Percentiles rank a stretch among this genome's conserved stretches.
Evolutionary conservation across 2,797 vertebrate genomes (phyloP).

Genomic region (Clarias laeviceps): DNA sequence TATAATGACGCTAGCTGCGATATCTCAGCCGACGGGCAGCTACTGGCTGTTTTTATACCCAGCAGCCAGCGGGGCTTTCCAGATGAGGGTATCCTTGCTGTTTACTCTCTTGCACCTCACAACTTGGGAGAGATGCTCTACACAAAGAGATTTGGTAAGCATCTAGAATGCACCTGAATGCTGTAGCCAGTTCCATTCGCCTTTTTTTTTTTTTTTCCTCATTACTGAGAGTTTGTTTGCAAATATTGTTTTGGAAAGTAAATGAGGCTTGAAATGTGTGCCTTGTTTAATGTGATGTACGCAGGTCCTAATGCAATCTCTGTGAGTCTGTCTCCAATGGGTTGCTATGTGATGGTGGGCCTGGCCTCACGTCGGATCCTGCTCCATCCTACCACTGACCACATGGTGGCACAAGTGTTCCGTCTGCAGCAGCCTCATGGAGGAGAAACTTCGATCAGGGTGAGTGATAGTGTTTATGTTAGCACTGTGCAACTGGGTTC

Average conservation of each 20-base stretch:
- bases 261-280: background rate
- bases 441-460: conserved; percentile 97
- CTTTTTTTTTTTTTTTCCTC: no score
- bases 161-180: background rate
- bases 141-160: conserved; percentile 96
- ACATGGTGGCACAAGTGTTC: conserved; percentile 99
- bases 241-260: background rate
- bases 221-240: background rate
- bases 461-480: conserved; percentile 68
- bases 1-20: conserved; percentile 99
- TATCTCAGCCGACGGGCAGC: conserved; percentile 95
- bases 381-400: conserved; percentile 95
- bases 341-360: conserved; percentile 97
- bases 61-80: conserved; percentile 97
- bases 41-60: conserved; percentile 96
- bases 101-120: conserved; percentile 96
- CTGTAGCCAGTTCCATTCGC: background rate
- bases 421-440: conserved; percentile 96
- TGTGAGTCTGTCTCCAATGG: conserved; percentile 95
- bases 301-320: conserved; percentile 97
- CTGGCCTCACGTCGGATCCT: conserved; percentile 95
- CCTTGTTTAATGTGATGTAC: background rate
- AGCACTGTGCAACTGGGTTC: background rate
- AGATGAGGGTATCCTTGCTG: conserved; percentile 94
- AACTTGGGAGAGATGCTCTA: conserved; percentile 99